These are phyloP conservation scores for Polymixis flavicincta DNA, from an alignment of 2,888 invertebrate genomes.

Conservation along the genomic window DNA sequence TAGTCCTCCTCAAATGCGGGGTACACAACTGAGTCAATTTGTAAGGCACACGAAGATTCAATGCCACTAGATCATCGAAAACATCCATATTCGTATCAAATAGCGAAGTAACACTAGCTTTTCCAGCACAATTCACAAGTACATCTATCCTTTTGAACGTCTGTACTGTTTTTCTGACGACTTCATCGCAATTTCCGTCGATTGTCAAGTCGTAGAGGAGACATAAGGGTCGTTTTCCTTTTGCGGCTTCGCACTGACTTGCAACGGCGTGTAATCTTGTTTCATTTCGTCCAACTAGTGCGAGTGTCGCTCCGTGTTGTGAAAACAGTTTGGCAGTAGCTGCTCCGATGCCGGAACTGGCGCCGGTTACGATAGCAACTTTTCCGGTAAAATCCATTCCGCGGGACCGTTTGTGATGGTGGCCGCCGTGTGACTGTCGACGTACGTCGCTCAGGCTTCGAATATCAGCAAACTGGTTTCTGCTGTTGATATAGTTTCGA, in stretches of 20 bases:
- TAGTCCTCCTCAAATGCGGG: constrained; percentile 76
- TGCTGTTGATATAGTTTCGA: constrained; percentile 51
- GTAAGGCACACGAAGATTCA: constrained; percentile 80
- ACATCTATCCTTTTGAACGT: constrained; percentile 76
- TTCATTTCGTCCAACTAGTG: constrained; percentile 79
- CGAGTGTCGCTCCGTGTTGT: constrained; percentile 73
- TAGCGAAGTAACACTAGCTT: constrained; percentile 73
- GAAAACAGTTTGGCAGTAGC: constrained; percentile 80
- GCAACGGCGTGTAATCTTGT: constrained; percentile 73
- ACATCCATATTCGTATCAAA: constrained; percentile 77
- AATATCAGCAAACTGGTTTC: constrained; percentile 61
- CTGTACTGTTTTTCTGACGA: constrained; percentile 76
- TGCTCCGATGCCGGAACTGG: constrained; percentile 82
- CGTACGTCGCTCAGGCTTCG: constrained; percentile 36
- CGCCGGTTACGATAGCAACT: constrained; percentile 80
- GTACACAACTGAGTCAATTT: constrained; percentile 77
- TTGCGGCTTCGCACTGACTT: constrained; percentile 70
- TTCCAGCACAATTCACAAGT: constrained; percentile 80
- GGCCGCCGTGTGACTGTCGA: constrained; percentile 50
- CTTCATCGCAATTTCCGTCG: constrained; percentile 76
- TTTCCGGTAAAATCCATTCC: constrained; percentile 78
- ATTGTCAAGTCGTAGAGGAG: constrained; percentile 75
- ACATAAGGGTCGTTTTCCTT: constrained; percentile 73
- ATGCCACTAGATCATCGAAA: constrained; percentile 77
- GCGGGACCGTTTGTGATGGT: constrained; percentile 47